Base-by-base conservation (phyloP, 2,797 vertebrate genomes). In the Rhyacichthys aspro region DNA sequence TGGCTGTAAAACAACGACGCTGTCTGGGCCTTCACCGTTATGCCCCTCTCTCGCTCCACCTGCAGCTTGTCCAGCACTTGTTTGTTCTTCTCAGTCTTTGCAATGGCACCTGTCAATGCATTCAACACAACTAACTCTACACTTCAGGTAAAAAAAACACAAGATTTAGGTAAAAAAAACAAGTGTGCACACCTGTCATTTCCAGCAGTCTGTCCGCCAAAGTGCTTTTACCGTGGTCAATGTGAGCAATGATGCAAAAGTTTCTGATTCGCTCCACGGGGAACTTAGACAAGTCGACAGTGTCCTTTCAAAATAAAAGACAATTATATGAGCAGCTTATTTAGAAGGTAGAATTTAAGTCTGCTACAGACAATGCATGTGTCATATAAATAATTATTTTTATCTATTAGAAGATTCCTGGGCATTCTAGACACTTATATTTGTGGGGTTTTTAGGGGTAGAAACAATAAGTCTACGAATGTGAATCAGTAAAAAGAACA, bases 171-270 rank as follows among this genome's bases (percentile, higher is more conserved):
- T 28, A 28, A 28, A 28, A 28, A 28, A 23, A n/a, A n/a, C n/a
- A n/a, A 28, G 2, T 28, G 15, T 9, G 34, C 8, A 7, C 71
- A 97, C 98, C 97, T 75, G 98, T 98, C 67, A 98, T 91, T 84
- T 99, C 98, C 76, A 98, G 53, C 12, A 99, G 84, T 45, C 97
- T 90, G 85, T 99, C 98, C 37, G 98, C 97, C 66, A 99, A 76
- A 1, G 98, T 99, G 84, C 97, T 99, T 91, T 99, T 99, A n/a
- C 97, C 96, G 75, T 99, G 97, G 83, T 99, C 98, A 55, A 99
- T 95, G 1, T 99, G 97, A 62, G 97, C 98, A 53, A 99, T 94
- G 76, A 99, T 98, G 84, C 95, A 94, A 80, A 99, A 98, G 87
- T 99, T 98, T 61, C 96, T 93, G 87, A 94, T 96, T 78, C 84